Base-by-base conservation (phyloP, 1,140 invertebrate species). In the Asobara japonica region DNA sequence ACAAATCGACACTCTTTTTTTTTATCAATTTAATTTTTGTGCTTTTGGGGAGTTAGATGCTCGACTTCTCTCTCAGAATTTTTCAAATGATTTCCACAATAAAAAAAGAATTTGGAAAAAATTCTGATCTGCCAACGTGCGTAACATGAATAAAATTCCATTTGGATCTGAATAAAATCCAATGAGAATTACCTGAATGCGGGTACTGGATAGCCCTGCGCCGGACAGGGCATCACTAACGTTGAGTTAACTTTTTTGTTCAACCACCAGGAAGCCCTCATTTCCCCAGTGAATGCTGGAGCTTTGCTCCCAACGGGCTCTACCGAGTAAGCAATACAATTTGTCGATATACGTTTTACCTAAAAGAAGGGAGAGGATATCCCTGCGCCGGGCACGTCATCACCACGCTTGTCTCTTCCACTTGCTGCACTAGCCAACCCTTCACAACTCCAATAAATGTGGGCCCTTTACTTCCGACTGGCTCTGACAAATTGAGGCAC, bases 381-480 rank as follows among this genome's bases (percentile, higher is more conserved):
- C 79, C 82, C 73, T 86, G 70, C 2, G 74, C 74, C 62, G 71
- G 74, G 45, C 74, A 75, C 48, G 71, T 65, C 68, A 75, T 75
- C 22, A 73, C 71, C 31, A 75, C 48, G 60, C 62, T 73, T 7
- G 64, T 70, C 16, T 67, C 48, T 18, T 56, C 16, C 18, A 13
- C 13, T 27, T 70, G 67, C 45, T 69, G 27, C 41, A 73, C 64
- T 68, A 67, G 66, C 68, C 71, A 73, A 8, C 82, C 83, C 65
- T 89, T 89, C 70, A 84, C 76, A 71, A 89, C 87, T 22, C 83
- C 82, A 5, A 77, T 90, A 77, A 92, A 88, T 87, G 90, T 91
- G 67, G 92, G 92, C 76, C 90, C 89, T 78, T 91, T 91, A 76
- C 89, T 91, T 82, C 91, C 91, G 80, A 93, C 88, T 65, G 92